Evolutionary conservation across 2,113 vertebrate species (phyloP).

Genomic region (Pipa parva): DNA sequence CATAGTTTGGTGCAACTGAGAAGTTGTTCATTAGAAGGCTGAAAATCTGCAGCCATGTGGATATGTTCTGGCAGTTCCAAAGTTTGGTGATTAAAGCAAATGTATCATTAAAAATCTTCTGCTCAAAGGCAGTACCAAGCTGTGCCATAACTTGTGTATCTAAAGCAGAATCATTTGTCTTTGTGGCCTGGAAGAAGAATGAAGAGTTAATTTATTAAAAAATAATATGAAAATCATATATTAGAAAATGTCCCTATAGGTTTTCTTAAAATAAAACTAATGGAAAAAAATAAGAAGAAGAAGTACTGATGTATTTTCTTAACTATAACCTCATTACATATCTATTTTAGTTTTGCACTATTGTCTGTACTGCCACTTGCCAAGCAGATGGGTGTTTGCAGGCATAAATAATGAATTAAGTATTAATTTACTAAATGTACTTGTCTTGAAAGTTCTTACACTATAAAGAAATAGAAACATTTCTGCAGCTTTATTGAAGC

Average conservation of each 20-base stretch:
- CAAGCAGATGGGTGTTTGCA: too few species aligned
- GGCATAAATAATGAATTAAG: too few species aligned
- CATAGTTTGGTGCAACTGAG: slow-evolving; percentile 9
- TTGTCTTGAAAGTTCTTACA: too few species aligned
- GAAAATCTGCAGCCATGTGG: slow-evolving; percentile 1
- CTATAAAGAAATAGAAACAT: too few species aligned
- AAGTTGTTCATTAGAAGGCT: slow-evolving; percentile 12
- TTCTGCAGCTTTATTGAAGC: too few species aligned
- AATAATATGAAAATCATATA: too few species aligned
- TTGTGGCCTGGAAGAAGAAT: slow-evolving; percentile 5
- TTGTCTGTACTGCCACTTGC: too few species aligned
- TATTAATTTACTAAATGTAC: too few species aligned
- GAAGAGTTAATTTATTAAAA: too few species aligned
- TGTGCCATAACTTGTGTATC: not conserved
- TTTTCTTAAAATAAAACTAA: not conserved
- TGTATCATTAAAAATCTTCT: slow-evolving; percentile 8
- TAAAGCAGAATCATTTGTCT: not conserved
- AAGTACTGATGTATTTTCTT: not conserved
- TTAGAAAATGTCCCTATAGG: too few species aligned
- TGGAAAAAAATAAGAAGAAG: not conserved
- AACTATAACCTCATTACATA: too few species aligned
- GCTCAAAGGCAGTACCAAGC: slow-evolving; percentile 10
- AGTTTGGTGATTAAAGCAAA: slow-evolving; percentile 15
- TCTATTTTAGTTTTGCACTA: too few species aligned
- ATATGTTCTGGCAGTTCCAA: not conserved